Conservation (phyloP, 2,888 invertebrate species). For the Brenthis ino region DNA sequence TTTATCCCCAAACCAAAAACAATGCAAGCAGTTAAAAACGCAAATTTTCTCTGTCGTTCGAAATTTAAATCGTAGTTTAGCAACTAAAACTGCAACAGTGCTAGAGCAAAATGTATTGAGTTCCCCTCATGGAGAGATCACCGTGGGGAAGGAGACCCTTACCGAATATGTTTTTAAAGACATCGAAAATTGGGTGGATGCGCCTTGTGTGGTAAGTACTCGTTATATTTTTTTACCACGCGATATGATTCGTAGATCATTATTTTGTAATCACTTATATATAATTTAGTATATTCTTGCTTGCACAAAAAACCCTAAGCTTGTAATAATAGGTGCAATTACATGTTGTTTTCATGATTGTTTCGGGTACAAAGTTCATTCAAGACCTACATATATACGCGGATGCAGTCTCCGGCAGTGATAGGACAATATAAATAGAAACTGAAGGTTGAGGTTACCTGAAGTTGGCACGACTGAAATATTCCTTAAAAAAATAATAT, state of each 20-base stretch:
- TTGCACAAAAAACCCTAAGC: constrained; percentile 26
- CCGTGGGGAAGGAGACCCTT: constrained; percentile 80
- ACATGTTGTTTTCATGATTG: constrained; percentile 49
- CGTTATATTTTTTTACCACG: neutral
- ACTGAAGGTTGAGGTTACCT: constrained; percentile 67
- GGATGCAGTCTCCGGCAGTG: constrained; percentile 47
- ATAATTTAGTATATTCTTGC: neutral
- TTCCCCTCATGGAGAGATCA: constrained; percentile 77
- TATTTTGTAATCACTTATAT: neutral
- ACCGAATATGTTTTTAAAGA: constrained; percentile 84
- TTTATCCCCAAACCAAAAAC: constrained; percentile 42
- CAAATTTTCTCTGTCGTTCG: constrained; percentile 17
- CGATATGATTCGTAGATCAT: neutral
- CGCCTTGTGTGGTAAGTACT: constrained; percentile 84
- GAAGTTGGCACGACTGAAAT: constrained; percentile 42
- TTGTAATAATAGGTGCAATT: constrained; percentile 33
- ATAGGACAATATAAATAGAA: constrained; percentile 67
- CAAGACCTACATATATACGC: constrained; percentile 50
- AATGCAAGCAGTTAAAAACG: constrained; percentile 45
- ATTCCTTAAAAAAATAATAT: neutral
- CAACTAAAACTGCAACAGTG: constrained; percentile 62
- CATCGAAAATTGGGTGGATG: constrained; percentile 79
- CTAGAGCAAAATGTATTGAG: constrained; percentile 60
- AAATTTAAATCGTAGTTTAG: constrained; percentile 52
- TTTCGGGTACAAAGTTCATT: constrained; percentile 68